Conservation (phyloP, 2,888 invertebrate genomes). For the Crioceris asparagi region DNA sequence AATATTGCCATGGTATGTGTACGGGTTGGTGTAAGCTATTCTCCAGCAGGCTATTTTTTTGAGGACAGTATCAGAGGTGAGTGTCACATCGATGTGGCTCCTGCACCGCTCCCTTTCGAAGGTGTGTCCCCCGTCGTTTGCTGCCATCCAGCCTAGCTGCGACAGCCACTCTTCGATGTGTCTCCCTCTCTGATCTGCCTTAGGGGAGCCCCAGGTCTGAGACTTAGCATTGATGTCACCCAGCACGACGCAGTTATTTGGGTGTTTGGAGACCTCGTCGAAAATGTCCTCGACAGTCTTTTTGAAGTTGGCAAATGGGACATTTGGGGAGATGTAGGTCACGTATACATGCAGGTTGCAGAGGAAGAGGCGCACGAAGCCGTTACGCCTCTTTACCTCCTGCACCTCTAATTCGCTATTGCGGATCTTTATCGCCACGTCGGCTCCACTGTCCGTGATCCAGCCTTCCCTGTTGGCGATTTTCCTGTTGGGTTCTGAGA, state of each 20-base stretch:
- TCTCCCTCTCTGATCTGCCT: too few relatives aligned
- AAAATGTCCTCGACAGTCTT: not conserved
- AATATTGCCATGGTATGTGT: too few relatives aligned
- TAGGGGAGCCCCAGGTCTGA: not conserved
- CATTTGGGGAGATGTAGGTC: not conserved
- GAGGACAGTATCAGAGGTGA: too few relatives aligned
- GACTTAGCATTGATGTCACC: not conserved
- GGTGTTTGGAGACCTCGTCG: not conserved
- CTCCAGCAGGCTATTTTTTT: not conserved
- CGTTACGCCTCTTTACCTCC: not conserved
- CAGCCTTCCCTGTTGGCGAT: not conserved
- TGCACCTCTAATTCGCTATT: not conserved
- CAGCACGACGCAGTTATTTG: not conserved
- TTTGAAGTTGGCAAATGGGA: not conserved
- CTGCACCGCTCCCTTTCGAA: not conserved
- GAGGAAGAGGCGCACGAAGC: not conserved
- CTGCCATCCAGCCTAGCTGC: not conserved
- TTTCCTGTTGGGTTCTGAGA: not conserved
- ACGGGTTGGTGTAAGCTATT: too few relatives aligned
- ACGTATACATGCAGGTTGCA: not conserved
- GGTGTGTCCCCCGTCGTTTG: not conserved
- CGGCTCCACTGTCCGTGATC: not conserved
- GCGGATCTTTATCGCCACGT: not conserved
- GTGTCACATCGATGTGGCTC: not conserved
- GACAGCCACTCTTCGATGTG: not conserved